Conservation (phyloP, 2,113 vertebrate species). For the Calyptomena viridis region DNA sequence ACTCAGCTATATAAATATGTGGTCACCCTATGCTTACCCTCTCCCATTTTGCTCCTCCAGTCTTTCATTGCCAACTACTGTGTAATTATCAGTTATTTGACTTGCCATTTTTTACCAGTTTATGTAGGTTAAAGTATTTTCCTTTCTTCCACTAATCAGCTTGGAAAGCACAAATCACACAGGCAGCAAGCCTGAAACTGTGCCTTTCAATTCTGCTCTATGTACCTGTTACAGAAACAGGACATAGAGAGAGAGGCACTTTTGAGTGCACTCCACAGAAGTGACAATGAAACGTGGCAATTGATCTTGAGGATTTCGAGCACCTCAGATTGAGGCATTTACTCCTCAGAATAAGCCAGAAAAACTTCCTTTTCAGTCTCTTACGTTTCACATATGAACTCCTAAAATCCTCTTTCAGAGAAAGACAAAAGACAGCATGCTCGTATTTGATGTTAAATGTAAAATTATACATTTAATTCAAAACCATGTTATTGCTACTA, state of each 20-base stretch:
- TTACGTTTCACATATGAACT: neutral
- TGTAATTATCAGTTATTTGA: neutral
- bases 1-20: neutral
- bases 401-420: neutral
- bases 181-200: neutral
- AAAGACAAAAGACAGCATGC: neutral
- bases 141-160: neutral
- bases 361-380: neutral
- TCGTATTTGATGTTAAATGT: neutral
- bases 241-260: neutral
- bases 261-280: neutral
- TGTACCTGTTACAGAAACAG: neutral
- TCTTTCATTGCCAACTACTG: neutral
- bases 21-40: neutral
- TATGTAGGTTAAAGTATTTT: neutral
- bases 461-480: neutral
- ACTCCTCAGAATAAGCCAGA: neutral
- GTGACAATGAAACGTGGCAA: neutral
- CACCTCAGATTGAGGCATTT: neutral
- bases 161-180: neutral
- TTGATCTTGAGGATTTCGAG: neutral
- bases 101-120: neutral
- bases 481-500: neutral
- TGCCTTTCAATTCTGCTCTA: neutral
- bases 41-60: neutral